Percentiles rank a stretch among this genome's conserved stretches.
Evolutionary conservation across 2,113 vertebrate species (phyloP).

Genomic region (Neopipo cinnamomea): DNA sequence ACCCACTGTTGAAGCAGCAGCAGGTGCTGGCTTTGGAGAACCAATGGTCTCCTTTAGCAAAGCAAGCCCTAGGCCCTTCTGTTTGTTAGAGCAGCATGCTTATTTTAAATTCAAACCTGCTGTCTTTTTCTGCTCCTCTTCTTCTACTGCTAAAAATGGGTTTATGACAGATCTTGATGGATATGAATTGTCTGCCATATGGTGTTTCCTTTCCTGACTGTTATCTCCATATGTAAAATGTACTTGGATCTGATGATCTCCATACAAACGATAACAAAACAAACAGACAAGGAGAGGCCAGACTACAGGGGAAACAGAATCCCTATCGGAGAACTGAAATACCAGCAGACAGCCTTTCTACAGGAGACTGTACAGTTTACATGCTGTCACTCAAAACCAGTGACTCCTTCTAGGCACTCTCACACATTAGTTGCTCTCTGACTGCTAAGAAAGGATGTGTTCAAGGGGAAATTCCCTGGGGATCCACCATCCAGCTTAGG

Average conservation of each 20-base stretch:
- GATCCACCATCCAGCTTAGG: background rate
- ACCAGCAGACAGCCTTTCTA: constrained; percentile 12
- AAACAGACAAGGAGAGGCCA: constrained; percentile 43
- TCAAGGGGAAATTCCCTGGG: background rate
- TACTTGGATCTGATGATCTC: constrained; percentile 59
- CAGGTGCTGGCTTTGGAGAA: background rate
- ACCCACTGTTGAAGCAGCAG: background rate
- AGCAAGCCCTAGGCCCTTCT: background rate
- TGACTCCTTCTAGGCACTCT: background rate
- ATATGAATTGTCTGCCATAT: constrained; percentile 58
- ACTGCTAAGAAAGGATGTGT: background rate
- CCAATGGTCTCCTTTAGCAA: background rate
- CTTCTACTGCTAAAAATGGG: constrained; percentile 22
- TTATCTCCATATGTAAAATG: constrained; percentile 60
- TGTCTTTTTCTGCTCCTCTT: constrained; percentile 15
- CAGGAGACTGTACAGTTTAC: background rate
- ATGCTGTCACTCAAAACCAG: background rate
- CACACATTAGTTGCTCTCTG: background rate
- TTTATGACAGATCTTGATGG: constrained; percentile 55
- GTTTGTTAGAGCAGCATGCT: background rate
- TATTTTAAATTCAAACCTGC: constrained; percentile 33
- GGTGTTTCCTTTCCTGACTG: constrained; percentile 35
- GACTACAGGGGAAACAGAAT: constrained; percentile 31
- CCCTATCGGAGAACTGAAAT: background rate
- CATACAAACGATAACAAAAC: constrained; percentile 47